These are phyloP conservation scores for Chrysomela aeneicollis DNA, from an alignment of 2,888 invertebrate species.

Conservation along the genomic window DNA sequence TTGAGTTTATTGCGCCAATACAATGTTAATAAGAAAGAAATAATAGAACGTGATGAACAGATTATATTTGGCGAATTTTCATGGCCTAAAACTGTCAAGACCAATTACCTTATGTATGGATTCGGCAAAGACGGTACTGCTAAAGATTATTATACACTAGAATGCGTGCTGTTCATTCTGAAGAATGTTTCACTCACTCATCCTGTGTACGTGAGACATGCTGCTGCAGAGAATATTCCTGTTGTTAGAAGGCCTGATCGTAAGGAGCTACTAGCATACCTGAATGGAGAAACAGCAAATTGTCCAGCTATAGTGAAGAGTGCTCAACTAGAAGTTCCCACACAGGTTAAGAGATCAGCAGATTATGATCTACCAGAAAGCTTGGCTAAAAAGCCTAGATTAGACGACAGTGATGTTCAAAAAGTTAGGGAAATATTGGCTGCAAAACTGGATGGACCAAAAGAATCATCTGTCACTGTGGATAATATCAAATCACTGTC, in stretches of 20 bases:
- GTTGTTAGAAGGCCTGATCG: too few species aligned
- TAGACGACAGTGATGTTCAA: constrained; percentile 92
- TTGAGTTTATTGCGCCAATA: too few species aligned
- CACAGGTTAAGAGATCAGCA: constrained; percentile 88
- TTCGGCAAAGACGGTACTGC: too few species aligned
- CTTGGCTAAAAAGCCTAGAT: constrained; percentile 87
- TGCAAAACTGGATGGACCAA: constrained; percentile 92
- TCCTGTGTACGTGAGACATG: constrained; percentile 98
- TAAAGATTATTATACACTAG: constrained; percentile 97
- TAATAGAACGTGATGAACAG: too few species aligned
- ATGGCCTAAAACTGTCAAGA: too few species aligned
- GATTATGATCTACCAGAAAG: constrained; percentile 82
- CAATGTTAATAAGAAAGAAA: too few species aligned
- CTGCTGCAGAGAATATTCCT: too few species aligned
- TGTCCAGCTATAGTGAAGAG: constrained; percentile 98
- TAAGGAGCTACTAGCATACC: too few species aligned
- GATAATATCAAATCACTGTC: constrained; percentile 84
- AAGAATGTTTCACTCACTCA: constrained; percentile 93
- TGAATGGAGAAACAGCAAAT: too few species aligned
- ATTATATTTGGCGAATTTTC: too few species aligned
- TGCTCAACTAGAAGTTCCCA: constrained; percentile 94
- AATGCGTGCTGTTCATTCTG: constrained; percentile 92
- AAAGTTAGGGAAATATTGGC: constrained; percentile 92
- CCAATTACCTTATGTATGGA: too few species aligned
- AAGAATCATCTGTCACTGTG: too few species aligned